phyloP scores from a whole-genome alignment of 2,888 invertebrate species.

The Agonopterix subpropinquella region DNA sequence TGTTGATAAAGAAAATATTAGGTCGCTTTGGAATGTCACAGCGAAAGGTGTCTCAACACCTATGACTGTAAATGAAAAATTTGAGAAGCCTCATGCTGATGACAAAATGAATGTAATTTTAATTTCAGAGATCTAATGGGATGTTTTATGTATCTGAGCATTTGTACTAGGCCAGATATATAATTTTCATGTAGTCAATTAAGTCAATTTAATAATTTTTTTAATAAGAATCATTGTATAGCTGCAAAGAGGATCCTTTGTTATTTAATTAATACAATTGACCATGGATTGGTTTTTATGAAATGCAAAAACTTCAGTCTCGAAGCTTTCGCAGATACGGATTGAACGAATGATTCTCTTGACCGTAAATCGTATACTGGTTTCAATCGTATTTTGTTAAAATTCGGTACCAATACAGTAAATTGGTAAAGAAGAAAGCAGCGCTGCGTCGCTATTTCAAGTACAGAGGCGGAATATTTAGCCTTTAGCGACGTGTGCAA shows the following conservation, averaged over 20 bases:
- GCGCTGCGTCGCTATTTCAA: slow-evolving; percentile 12
- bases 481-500: slow-evolving; percentile 12
- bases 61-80: neutral
- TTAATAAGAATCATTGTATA: slow-evolving; percentile 6
- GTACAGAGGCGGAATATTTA: slow-evolving; percentile 18
- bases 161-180: neutral
- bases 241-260: slow-evolving; percentile 14
- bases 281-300: slow-evolving; percentile 7
- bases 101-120: neutral
- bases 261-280: slow-evolving; percentile 11
- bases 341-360: slow-evolving; percentile 9
- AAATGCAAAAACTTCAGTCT: slow-evolving; percentile 2
- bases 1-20: neutral
- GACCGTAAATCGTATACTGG: slow-evolving; percentile 18
- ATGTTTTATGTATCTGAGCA: neutral
- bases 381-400: slow-evolving; percentile 7
- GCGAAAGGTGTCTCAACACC: neutral
- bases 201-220: slow-evolving; percentile 12
- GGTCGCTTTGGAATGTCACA: neutral
- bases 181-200: slow-evolving; percentile 7
- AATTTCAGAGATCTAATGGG: neutral
- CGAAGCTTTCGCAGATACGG: slow-evolving; percentile 8
- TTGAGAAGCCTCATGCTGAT: neutral
- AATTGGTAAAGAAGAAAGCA: slow-evolving; percentile 17
- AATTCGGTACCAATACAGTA: slow-evolving; percentile 6